Evolutionary conservation across 2,888 invertebrate species (phyloP), one percentile per base, ranked within the genome.

Genomic region (Charanyca ferruginea): DNA sequence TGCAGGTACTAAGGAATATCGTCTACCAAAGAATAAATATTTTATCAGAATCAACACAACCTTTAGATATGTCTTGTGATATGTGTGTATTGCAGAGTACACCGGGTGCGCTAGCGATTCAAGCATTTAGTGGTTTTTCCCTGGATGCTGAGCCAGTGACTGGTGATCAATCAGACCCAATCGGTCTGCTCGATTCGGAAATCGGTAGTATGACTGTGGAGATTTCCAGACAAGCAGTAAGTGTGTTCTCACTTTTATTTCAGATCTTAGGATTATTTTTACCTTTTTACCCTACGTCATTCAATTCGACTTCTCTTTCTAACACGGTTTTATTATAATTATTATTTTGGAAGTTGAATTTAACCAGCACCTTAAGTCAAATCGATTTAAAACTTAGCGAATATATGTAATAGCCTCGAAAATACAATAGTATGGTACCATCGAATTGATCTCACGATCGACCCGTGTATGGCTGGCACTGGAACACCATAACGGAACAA

Each of bases 51-150:
- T 20, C 3, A 32, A 13, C 0, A 13, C 0, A 32, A 18, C 8
- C 8, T 11, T 22, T 35, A 2, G 0, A 18, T 54, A 16, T 25
- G n/a, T n/a, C n/a, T n/a, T n/a, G n/a, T n/a, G n/a, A n/a, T n/a
- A n/a, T n/a, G n/a, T n/a, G n/a, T n/a, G n/a, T n/a, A n/a, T 75
- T 76, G 62, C 55, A 92, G 93, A 89, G 82, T 65, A 69, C 80
- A 3, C 81, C 83, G n/a, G 89, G 91, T 28, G 66, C 83, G 16
- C 66, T 92, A 44, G 89, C 91, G 18, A 71, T 80, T 55, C 93
- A 92, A 79, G 92, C 89, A 3, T 94, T 94, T 55, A 95, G 95
- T 81, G 94, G 93, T 0, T 93, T 91, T 76, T 93, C 94, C 20
- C 86, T 94, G 54, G 86, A 91, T 49, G 83, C 79, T 3, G 90